Percentiles rank a stretch among this genome's conserved stretches.
These are phyloP conservation scores for Nomada goodeniana DNA, from an alignment of 2,888 invertebrate genomes.

Conservation along the genomic window DNA sequence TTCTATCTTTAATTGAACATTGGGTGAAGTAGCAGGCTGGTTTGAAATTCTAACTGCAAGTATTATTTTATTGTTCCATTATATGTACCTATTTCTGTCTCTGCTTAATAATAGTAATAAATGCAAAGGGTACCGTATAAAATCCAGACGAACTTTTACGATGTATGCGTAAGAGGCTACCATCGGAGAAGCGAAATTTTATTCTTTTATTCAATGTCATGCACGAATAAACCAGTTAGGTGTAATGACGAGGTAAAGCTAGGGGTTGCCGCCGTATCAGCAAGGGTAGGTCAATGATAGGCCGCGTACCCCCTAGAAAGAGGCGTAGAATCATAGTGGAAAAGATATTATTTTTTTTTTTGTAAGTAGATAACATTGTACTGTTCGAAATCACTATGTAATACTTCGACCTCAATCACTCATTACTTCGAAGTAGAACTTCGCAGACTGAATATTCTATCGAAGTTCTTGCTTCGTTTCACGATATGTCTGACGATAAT, in stretches of 20 bases:
- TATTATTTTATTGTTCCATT: no score
- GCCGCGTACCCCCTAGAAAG: conserved; percentile 43
- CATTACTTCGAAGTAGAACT: conserved; percentile 27
- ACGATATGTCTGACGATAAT: neutral
- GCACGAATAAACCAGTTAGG: conserved; percentile 54
- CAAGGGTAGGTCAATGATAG: conserved; percentile 67
- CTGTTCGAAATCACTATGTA: conserved; percentile 47
- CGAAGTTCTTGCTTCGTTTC: neutral
- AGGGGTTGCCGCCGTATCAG: conserved; percentile 39
- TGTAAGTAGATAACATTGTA: conserved; percentile 33
- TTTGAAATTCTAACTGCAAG: no score
- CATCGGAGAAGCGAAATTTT: conserved; percentile 20
- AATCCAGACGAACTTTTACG: no score
- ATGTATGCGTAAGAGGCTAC: no score
- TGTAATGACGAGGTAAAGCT: conserved; percentile 57
- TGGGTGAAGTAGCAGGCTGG: no score
- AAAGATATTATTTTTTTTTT: conserved; percentile 49
- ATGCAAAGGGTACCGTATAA: no score
- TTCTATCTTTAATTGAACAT: no score
- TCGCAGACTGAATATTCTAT: conserved; percentile 10
- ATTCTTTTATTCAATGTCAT: conserved; percentile 45
- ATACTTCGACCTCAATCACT: conserved; percentile 36
- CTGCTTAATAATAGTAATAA: no score
- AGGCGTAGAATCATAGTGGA: conserved; percentile 47
- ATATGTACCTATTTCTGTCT: no score